Evolutionary conservation across 2,888 invertebrate species (phyloP).

Genomic region (Cephus nigrinus): DNA sequence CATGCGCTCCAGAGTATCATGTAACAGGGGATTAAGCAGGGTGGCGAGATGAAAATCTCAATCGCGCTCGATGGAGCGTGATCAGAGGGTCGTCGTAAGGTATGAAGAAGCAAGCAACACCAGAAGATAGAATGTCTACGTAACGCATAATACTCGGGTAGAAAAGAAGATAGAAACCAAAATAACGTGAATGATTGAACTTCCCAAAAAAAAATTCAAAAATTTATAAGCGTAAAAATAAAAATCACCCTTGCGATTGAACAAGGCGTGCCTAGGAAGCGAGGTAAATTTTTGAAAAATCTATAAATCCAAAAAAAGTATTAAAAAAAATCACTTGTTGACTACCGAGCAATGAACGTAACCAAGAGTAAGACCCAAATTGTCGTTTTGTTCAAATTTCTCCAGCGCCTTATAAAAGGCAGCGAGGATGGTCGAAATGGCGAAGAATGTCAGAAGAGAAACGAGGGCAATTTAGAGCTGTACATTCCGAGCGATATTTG

Average conservation of each 20-base stretch:
- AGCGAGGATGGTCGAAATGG: not conserved
- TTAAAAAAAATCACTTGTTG: no score
- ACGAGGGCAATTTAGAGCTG: conserved; percentile 47
- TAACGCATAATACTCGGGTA: no score
- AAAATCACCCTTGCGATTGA: no score
- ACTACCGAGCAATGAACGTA: no score
- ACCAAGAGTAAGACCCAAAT: no score
- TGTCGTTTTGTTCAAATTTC: no score
- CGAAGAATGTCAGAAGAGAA: conserved; percentile 39
- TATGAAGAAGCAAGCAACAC: no score
- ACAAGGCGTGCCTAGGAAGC: no score
- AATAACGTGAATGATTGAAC: not conserved
- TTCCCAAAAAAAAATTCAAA: conserved; percentile 2
- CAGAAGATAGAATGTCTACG: no score
- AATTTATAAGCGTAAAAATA: not conserved
- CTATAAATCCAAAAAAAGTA: no score
- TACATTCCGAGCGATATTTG: conserved; percentile 37
- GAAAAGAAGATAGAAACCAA: conserved; percentile 18
- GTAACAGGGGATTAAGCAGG: conserved; percentile 24
- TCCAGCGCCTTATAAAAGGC: not conserved
- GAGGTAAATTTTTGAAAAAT: no score
- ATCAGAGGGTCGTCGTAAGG: not conserved
- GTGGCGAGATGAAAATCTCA: conserved; percentile 42
- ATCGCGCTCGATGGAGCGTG: conserved; percentile 51
- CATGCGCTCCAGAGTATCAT: no score